Conservation (phyloP, 1,140 invertebrate species). For the Drosophila sp. region DNA sequence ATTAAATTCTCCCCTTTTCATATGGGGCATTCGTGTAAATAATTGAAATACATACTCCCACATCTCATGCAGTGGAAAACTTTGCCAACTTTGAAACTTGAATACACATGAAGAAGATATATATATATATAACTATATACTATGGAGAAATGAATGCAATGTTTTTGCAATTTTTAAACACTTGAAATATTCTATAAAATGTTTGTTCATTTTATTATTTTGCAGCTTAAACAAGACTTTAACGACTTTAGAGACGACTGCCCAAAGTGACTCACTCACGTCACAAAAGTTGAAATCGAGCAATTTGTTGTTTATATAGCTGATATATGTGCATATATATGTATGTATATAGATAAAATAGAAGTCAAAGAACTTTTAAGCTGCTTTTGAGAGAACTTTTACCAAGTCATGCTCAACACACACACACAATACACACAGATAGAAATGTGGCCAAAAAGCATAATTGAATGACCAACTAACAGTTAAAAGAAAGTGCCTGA, state of each 20-base stretch:
- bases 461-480: constrained; percentile 54
- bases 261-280: neutral
- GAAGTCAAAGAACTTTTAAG: constrained; percentile 77
- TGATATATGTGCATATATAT: constrained; percentile 29
- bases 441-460: constrained; percentile 62
- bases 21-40: constrained; percentile 61
- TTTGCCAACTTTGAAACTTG: constrained; percentile 50
- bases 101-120: constrained; percentile 35
- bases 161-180: neutral
- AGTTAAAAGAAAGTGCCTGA: constrained; percentile 35
- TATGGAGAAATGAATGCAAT: neutral
- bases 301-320: constrained; percentile 17
- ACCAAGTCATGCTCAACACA: constrained; percentile 62
- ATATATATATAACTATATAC: constrained; percentile 5
- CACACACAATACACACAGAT: constrained; percentile 44
- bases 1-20: neutral
- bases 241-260: neutral
- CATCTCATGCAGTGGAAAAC: constrained; percentile 46
- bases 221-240: no score
- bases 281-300: constrained; percentile 1
- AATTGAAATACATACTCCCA: constrained; percentile 74
- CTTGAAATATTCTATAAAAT: no score
- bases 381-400: constrained; percentile 64
- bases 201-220: no score
- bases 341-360: constrained; percentile 21